phyloP scores from a whole-genome alignment of 1,140 invertebrate genomes.

The Drosophila bocki region DNA sequence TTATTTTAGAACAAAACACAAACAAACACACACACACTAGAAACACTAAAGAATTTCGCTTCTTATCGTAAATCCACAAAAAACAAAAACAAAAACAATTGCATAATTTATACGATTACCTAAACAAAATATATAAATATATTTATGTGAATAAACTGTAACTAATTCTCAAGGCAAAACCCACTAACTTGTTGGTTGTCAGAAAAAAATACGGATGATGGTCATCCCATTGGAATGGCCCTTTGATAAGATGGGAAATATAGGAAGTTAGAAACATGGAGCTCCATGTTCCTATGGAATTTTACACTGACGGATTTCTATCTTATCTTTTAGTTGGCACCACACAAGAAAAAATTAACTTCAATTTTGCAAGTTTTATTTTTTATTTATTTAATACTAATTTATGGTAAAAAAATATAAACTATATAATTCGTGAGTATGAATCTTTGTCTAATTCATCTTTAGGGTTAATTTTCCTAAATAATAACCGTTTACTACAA shows the following conservation, averaged over 20 bases:
- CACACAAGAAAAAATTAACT: too few relatives aligned
- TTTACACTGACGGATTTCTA: conserved; percentile 4
- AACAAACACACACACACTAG: conserved; percentile 8
- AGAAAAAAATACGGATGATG: background rate
- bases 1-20: conserved; percentile 67
- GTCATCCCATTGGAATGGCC: conserved; percentile 24
- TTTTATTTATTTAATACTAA: background rate
- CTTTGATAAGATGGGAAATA: conserved; percentile 18
- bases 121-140: conserved; percentile 71
- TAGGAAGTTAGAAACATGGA: background rate
- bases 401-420: too few relatives aligned
- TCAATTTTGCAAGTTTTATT: background rate
- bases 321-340: conserved; percentile 21
- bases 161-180: conserved; percentile 81
- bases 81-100: conserved; percentile 36
- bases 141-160: conserved; percentile 83
- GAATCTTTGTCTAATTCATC: background rate
- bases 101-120: conserved; percentile 62
- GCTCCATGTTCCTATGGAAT: conserved; percentile 12
- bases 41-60: conserved; percentile 67
- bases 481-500: background rate
- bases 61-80: conserved; percentile 62
- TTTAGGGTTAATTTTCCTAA: background rate
- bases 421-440: too few relatives aligned
- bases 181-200: conserved; percentile 12